Conservation (phyloP, 2,797 vertebrate genomes). For the Platyrinchus mystaceus region DNA sequence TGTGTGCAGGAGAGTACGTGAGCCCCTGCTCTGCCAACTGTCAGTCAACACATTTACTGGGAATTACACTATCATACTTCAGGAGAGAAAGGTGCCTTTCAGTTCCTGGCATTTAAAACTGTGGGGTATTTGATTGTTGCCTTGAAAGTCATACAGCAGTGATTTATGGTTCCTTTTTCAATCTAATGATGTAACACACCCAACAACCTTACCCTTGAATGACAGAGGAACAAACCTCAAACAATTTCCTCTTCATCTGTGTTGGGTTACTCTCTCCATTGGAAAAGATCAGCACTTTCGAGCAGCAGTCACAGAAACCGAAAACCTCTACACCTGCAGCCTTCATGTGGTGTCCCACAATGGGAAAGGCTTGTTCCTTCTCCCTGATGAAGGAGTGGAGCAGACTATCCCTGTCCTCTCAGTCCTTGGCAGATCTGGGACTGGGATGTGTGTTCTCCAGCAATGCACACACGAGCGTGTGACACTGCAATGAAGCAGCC, state of each 20-base stretch:
- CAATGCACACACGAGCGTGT: background rate
- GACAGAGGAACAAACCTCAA: background rate
- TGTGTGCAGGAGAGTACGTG: accelerated
- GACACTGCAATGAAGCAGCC: background rate
- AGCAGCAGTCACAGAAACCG: background rate
- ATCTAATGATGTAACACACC: background rate
- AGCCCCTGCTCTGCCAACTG: background rate
- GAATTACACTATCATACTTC: background rate
- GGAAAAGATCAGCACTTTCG: background rate
- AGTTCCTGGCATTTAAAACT: background rate
- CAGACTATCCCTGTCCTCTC: background rate
- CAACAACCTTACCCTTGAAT: background rate
- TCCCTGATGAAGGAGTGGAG: background rate
- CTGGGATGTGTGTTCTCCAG: accelerated
- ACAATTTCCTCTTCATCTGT: background rate
- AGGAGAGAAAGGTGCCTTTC: background rate
- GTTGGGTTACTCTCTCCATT: background rate
- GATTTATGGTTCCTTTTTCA: background rate
- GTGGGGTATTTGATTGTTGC: background rate
- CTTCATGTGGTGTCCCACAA: background rate
- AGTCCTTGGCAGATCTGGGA: background rate
- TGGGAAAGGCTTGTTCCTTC: background rate
- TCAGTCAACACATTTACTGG: background rate
- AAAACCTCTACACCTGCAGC: background rate
- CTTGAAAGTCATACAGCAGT: background rate